Base-by-base conservation (phyloP, 2,113 vertebrate genomes). In the Melanocharis versteri region DNA sequence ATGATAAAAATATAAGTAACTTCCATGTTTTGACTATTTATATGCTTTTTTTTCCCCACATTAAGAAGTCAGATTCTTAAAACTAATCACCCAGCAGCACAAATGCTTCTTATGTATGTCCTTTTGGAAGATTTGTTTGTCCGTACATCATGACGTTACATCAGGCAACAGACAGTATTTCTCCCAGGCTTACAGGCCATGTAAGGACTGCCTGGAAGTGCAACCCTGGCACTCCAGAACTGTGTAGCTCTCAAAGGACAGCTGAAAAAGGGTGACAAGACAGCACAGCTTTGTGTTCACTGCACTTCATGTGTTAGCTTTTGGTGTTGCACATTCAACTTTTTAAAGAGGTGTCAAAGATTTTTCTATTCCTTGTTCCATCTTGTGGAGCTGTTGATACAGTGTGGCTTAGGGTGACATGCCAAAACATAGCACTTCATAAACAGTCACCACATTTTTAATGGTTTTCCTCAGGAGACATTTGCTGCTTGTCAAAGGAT, bases 271-370 rank as follows among this genome's bases (percentile, higher is more conserved):
- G 53, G 73, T 79, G 84, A 15, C 44, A 82, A 87, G 84, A 89
- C 54, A 87, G 82, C 57, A 76, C 87, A 91, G 73, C 70, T 95
- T 93, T 93, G 87, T 89, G 75, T 89, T 87, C 86, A 51, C 90
- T 0, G 13, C 85, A 83, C 87, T 91, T 83, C 9, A 86, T 13
- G 39, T 72, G 57, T 60, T 85, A 82, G 40, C 65, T 94, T 91
- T 92, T 42, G 72, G 61, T 68, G 37, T 64, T 91, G 65, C 50
- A 35, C 35, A 30, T 85, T 76, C 35, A 72, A 42, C 45, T 84
- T 89, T 75, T 85, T 72, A 21, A 88, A 89, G 56, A 85, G 26
- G 44, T 89, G 80, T 81, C 56, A 78, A 51, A 71, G 76, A 86
- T 90, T 90, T 78, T 90, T 60, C 82, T 93, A 42, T 85, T 93